Evolutionary conservation across 2,888 invertebrate genomes (phyloP), one percentile per base, ranked within the genome.

Genomic region (Apodemia zela): DNA sequence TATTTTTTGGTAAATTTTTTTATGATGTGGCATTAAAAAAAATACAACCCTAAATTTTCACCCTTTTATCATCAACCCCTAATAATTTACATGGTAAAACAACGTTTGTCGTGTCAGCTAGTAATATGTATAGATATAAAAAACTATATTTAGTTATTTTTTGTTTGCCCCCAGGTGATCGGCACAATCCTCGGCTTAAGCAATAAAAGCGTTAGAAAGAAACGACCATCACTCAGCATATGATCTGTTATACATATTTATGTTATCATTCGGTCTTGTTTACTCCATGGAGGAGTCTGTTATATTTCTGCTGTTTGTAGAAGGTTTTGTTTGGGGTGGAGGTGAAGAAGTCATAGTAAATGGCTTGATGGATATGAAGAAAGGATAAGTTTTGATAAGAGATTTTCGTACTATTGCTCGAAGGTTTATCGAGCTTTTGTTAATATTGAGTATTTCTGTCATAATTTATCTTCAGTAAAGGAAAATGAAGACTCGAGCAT

Each of bases 121-220:
- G n/a, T n/a, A n/a, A n/a, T n/a, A n/a, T n/a, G n/a, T n/a, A n/a
- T 25, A 25, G 2, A 25, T 25, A 25, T n/a, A 38, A 15, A n/a
- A 59, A 33, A 61, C 17, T 21, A 38, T 21, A 59, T 21, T 42
- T 38, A 49, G 60, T 61, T 17, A 45, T 42, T 57, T 25, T 7
- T 64, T 66, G 70, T 73, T 67, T 74, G 72, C 69, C 33, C 69
- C 42, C 84, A 93, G 93, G 93, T 93, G 71, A 93, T 96, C 80
- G 96, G 96, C 66, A 94, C 95, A 75, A 95, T 96, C 73, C 95
- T 96, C 75, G 95, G 96, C 6, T 93, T 95, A 78, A 95, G 95
- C 84, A 95, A 94, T 76, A 95, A 95, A 81, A 94, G 94, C 72
- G 95, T 95, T 71, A 92, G 95, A 75, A 96, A 95, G 92, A 96